Conservation (phyloP, 1,140 invertebrate genomes). For the Penaeus chinensis region DNA sequence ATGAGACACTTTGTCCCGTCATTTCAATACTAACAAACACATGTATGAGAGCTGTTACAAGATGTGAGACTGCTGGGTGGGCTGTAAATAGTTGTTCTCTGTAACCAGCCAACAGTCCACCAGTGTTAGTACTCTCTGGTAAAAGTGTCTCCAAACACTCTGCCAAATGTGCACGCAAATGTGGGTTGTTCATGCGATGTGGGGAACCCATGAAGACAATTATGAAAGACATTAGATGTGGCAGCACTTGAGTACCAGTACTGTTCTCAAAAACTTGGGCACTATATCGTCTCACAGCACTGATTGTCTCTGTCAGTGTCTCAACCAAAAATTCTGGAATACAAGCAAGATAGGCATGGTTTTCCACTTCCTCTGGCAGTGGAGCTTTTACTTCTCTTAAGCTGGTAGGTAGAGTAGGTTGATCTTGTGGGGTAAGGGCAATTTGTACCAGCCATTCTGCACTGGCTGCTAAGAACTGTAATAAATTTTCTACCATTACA, state of each 20-base stretch:
- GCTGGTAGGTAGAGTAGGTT: conserved; percentile 70
- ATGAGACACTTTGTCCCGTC: conserved; percentile 94
- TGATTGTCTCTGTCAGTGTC: conserved; percentile 84
- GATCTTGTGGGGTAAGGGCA: conserved; percentile 67
- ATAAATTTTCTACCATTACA: conserved; percentile 75
- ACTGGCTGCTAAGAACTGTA: conserved; percentile 83
- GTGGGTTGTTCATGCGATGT: conserved; percentile 88
- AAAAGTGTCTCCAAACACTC: conserved; percentile 88
- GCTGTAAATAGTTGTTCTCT: conserved; percentile 82
- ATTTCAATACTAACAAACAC: conserved; percentile 98
- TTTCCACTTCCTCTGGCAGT: conserved; percentile 72
- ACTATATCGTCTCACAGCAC: conserved; percentile 78
- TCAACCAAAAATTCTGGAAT: conserved; percentile 92
- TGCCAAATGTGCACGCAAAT: conserved; percentile 88
- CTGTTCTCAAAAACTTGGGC: conserved; percentile 74
- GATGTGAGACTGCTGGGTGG: conserved; percentile 76
- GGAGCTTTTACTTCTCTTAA: conserved; percentile 76
- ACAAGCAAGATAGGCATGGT: conserved; percentile 72
- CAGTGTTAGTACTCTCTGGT: conserved; percentile 73
- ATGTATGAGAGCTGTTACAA: conserved; percentile 82
- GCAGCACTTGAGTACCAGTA: conserved; percentile 75
- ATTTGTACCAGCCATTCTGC: conserved; percentile 85
- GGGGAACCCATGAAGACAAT: conserved; percentile 81
- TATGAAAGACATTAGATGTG: conserved; percentile 77
- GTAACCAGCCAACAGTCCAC: conserved; percentile 70